These are phyloP conservation scores for Vombatus ursinus DNA, from an alignment of 2,113 vertebrate genomes.

Conservation along the genomic window DNA sequence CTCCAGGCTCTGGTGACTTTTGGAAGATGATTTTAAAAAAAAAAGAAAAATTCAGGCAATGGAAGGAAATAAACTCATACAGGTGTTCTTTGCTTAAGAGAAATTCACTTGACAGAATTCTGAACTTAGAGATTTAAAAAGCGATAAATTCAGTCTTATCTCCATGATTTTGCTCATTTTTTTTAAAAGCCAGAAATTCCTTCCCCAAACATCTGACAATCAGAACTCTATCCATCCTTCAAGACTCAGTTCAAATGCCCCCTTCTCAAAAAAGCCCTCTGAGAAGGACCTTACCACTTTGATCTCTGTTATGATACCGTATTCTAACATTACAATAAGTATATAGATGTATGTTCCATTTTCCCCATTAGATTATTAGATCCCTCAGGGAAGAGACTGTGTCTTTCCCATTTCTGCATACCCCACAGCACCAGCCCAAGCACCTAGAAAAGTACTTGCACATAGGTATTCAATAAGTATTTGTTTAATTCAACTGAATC, in stretches of 20 bases:
- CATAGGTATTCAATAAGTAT: neutral
- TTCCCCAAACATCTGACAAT: neutral
- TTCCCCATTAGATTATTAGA: neutral
- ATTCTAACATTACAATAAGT: neutral
- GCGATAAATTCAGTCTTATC: neutral
- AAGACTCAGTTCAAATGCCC: neutral
- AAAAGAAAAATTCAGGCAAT: neutral
- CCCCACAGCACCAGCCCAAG: neutral
- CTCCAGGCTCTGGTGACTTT: constrained; percentile 33
- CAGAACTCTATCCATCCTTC: neutral
- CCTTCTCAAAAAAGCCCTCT: neutral
- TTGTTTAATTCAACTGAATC: neutral
- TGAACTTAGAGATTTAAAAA: neutral
- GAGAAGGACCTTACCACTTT: neutral
- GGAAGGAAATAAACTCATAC: neutral
- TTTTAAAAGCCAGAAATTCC: neutral
- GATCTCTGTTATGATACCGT: neutral
- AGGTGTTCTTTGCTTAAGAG: neutral
- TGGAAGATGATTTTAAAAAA: constrained; percentile 3
- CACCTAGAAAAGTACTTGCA: neutral
- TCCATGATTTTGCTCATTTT: neutral
- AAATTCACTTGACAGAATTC: constrained; percentile 8
- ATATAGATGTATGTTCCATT: neutral
- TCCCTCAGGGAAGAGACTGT: neutral
- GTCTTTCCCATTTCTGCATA: neutral